Base-by-base conservation (phyloP, 2,113 vertebrate genomes). In the Casuarius casuarius region DNA sequence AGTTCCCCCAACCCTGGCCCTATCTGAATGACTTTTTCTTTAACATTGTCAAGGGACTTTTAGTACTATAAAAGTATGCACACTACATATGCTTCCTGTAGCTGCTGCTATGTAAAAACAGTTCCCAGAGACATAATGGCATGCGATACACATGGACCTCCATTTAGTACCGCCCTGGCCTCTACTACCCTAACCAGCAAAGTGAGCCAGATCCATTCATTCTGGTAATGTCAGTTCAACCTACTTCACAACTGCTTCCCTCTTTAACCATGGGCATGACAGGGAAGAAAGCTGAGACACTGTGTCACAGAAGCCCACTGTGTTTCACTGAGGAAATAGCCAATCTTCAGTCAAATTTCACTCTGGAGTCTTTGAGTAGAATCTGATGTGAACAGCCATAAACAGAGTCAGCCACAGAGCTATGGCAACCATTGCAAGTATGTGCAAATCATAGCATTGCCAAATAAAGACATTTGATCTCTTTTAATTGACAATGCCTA, bases 371-470 rank as follows among this genome's bases (percentile, higher is more conserved):
- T 58, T 42, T 31, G 33, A n/a, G 31, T 5, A 59, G 51, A 75
- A 72, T 54, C 70, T 61, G 29, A 10, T 15, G 29, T 33, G 71
- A 65, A 13, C 9, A 26, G 5, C 23, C 5, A 3, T 1, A 42
- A 61, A 19, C 16, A 23, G 48, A 19, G 8, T n/a, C 23, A 78
- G 62, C 31, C 38, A 21, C 31, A 68, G 21, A 67, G 2, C 21
- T 38, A 11, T 62, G 67, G 48, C 12, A 42, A 38, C 4, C 8
- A 2, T 5, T 35, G 19, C 0, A 0, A 0, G 0, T 12, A 17
- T 6, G 15, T 17, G 61, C 8, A 75, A 38, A 59, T 74, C 31
- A 7, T 31, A 78, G 38, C 7, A 4, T 19, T 4, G 33, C 14
- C 46, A n/a, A 25, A 28, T 2, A 4, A 8, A 38, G 31, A 22